A percentile compares a stretch with the other conserved stretches of the same genome.
Evolutionary conservation across 2,888 invertebrate genomes (phyloP).

Genomic region (Onthophagus sagittarius): DNA sequence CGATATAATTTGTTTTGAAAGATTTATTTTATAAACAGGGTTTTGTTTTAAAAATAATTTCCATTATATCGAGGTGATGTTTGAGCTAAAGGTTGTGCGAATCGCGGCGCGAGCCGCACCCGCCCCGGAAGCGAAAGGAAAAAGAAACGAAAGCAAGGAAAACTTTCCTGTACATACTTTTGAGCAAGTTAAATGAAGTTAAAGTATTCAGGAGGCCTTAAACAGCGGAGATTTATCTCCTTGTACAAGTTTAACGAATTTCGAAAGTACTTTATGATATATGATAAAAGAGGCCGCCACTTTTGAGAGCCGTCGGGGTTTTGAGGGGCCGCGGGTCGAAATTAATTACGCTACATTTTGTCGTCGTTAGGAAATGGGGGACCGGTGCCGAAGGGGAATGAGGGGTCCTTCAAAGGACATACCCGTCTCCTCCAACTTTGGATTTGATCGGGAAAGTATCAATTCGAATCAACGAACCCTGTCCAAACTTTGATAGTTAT

Average conservation of each 20-base stretch:
- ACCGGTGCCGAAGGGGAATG: background rate
- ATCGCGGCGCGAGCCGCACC: background rate
- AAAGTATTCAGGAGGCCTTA: conserved; percentile 13
- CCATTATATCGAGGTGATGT: too few relatives aligned
- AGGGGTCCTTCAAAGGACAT: background rate
- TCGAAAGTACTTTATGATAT: conserved; percentile 13
- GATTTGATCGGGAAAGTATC: conserved; percentile 7
- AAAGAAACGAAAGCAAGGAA: background rate
- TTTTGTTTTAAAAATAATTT: too few relatives aligned
- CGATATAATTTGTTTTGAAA: background rate
- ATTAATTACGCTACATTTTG: conserved; percentile 8
- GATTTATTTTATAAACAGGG: too few relatives aligned
- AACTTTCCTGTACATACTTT: conserved; percentile 11
- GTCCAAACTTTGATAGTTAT: conserved; percentile 6
- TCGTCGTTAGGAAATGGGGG: background rate
- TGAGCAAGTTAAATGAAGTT: conserved; percentile 18
- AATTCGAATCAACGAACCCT: conserved; percentile 5
- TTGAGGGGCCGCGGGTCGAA: background rate
- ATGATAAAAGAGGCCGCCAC: background rate
- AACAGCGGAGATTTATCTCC: conserved; percentile 9
- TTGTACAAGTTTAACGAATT: conserved; percentile 8
- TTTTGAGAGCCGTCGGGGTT: conserved; percentile 1
- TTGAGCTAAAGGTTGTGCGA: background rate
- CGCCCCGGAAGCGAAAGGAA: background rate
- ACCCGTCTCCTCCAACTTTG: background rate